Conservation (phyloP, 2,888 invertebrate species). For the Spilosoma lubricipeda region DNA sequence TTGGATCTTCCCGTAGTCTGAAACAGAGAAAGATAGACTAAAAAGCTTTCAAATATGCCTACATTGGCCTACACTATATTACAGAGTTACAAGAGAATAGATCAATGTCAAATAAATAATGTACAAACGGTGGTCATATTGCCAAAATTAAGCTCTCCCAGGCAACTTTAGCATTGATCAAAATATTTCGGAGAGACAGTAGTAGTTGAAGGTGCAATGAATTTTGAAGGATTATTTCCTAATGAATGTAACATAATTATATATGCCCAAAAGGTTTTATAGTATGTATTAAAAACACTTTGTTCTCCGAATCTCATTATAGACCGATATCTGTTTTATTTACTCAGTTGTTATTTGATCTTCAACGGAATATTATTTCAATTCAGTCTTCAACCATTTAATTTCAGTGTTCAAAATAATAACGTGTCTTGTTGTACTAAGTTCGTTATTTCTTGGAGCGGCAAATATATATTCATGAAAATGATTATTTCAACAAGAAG, state of each 20-base stretch:
- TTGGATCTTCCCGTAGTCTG: constrained; percentile 79
- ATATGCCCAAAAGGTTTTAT: no score
- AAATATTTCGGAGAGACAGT: no score
- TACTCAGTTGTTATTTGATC: constrained; percentile 26
- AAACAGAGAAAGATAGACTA: constrained; percentile 20
- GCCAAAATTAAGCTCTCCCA: no score
- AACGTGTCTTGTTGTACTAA: not conserved
- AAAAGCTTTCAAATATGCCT: no score
- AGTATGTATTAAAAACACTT: no score
- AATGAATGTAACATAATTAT: no score
- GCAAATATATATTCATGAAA: not conserved
- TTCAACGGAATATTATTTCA: constrained; percentile 10
- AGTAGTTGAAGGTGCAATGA: no score
- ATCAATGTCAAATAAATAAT: no score
- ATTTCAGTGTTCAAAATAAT: constrained; percentile 2
- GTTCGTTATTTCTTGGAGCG: not conserved
- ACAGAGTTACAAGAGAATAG: no score
- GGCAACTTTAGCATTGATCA: no score
- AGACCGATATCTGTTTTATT: constrained; percentile 32
- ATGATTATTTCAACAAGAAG: not conserved
- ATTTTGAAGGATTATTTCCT: not conserved
- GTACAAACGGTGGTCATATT: no score
- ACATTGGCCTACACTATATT: no score
- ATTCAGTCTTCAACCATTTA: constrained; percentile 3
- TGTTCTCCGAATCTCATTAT: constrained; percentile 39